Evolutionary conservation across 2,797 vertebrate genomes (phyloP), one percentile per base, ranked within the genome.

Genomic region (Malacoctenus gilli): DNA sequence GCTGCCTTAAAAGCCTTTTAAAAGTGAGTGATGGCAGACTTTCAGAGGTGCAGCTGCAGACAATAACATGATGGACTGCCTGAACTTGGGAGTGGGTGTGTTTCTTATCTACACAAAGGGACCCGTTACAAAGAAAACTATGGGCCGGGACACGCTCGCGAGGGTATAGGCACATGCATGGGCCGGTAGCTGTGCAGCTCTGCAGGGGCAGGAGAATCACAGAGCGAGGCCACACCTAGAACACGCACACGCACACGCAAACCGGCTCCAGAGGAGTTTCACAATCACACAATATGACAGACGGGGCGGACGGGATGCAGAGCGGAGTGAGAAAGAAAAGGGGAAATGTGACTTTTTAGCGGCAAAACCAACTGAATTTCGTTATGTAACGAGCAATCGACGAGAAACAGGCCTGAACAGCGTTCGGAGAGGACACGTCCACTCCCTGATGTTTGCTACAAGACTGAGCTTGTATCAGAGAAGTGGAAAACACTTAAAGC

Each of bases 101-200:
- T 61, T 60, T 51, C 41, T 57, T 40, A n/a, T 61, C 28, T 23
- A 38, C 28, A 55, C 12, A 55, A 34, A 37, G 37, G 4, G 54
- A 11, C 28, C 8, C 2, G 18, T 1, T 9, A 12, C 0, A 28
- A n/a, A 46, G 34, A 15, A 3, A 5, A 36, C 35, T 15, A 15
- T 15, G 7, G 14, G 25, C 19, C 3, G 31, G 42, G 30, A 1
- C 11, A 8, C 21, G 28, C 39, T 14, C 8, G 16, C 31, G 18
- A 16, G 10, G 14, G 13, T 8, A 64, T 12, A 36, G 34, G 20
- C 21, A 30, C 59, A 44, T 56, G 75, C 54, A 70, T 47, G 12
- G 41, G 35, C 77, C 51, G 52, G 73, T 2, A 11, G 12, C n/a
- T 39, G 31, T 32, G 20, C n/a, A n/a, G n/a, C 44, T 43, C 60